Base-by-base conservation (phyloP, 2,888 invertebrate genomes). In the Drosophila rellima region DNA sequence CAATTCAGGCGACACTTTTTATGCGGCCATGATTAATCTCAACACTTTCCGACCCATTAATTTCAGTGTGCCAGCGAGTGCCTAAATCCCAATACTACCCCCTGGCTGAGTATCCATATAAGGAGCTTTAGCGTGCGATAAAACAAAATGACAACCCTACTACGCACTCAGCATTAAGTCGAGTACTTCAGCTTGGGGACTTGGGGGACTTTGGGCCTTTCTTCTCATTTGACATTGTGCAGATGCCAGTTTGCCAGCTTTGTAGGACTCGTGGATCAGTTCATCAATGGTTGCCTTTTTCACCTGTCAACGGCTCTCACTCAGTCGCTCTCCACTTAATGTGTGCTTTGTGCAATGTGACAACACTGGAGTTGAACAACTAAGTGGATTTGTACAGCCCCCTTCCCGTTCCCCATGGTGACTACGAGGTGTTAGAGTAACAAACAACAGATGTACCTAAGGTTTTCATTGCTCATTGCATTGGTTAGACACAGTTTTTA, bases 41-140 rank as follows among this genome's bases (percentile, higher is more conserved):
- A 85, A 90, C 89, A 82, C 85, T 90, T 90, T 90, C 83, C 90
- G 82, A 82, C 82, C 85, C 90, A 90, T 90, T 90, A 90, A 90
- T 83, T 89, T 81, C 76, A 74, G 54, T 60, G 64, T 52, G 64
- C 40, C 50, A 61, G 51, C 51, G 29, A 51, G 47, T 55, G 44
- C 33, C 44, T 56, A 37, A 61, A 18, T 35, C 31, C 33, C 39
- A 61, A 66, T 70, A 45, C 61, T 20, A 39, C 13, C 11, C 29
- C 35, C n/a, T 13, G 57, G 7, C 6, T 29, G 31, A 15, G 39
- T 40, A 40, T 18, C 29, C 40, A 39, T 40, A 31, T 17, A 39
- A 26, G 59, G 29, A 20, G 39, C 39, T 55, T 51, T 23, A 23
- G 29, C 26, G 35, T 45, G 26, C 42, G 73, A 47, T 59, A 47